These are phyloP conservation scores for Lithobates sylvaticus DNA, from an alignment of 2,797 vertebrate genomes.

Conservation along the genomic window DNA sequence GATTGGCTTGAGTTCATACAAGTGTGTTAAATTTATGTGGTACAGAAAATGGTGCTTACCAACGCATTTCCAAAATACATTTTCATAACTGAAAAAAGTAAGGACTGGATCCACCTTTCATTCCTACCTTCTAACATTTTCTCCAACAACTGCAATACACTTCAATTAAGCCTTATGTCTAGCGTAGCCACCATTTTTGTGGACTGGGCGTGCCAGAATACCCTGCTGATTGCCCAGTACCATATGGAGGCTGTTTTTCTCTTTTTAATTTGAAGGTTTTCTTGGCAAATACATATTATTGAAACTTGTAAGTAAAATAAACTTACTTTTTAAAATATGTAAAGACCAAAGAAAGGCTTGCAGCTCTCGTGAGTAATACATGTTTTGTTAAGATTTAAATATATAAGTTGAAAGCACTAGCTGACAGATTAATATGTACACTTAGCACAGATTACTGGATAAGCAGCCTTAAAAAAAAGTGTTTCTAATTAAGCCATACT, in stretches of 20 bases:
- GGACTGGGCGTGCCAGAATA: not conserved
- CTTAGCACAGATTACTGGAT: constrained; percentile 16
- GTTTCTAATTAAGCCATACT: constrained; percentile 55
- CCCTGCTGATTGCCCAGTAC: not conserved
- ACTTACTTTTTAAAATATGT: not conserved
- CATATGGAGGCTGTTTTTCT: not conserved
- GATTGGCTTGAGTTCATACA: too few relatives aligned
- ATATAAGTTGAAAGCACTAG: not conserved
- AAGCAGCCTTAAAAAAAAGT: constrained; percentile 14
- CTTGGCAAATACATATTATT: not conserved
- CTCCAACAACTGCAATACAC: too few relatives aligned
- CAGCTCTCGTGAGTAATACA: not conserved
- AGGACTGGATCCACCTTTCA: too few relatives aligned
- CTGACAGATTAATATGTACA: constrained; percentile 24
- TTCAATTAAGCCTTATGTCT: too few relatives aligned
- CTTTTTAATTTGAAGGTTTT: not conserved
- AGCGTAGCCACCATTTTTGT: too few relatives aligned
- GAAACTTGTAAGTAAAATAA: not conserved
- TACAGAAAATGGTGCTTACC: too few relatives aligned
- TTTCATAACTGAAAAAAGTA: too few relatives aligned
- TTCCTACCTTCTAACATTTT: too few relatives aligned
- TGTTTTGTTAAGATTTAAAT: not conserved
- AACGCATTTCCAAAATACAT: too few relatives aligned
- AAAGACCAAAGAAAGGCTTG: not conserved
- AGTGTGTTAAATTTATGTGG: too few relatives aligned